Evolutionary conservation across 1,140 invertebrate genomes (phyloP).

Genomic region (Drosophila willistoni): DNA sequence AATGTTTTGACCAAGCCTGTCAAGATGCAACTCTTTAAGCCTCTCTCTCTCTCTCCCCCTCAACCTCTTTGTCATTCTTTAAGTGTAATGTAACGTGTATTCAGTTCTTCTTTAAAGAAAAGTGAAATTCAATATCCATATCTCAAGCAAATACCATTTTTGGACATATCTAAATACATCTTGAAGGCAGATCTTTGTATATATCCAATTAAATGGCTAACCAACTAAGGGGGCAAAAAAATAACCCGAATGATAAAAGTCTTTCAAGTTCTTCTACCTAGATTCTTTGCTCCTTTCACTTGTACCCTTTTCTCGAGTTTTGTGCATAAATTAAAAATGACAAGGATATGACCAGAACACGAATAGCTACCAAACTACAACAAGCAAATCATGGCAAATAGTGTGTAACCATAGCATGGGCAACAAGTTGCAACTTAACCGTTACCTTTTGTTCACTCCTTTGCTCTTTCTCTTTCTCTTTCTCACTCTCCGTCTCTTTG

Average conservation of each 20-base stretch:
- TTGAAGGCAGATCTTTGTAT: neutral
- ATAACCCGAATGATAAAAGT: neutral
- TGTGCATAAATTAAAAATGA: constrained; percentile 80
- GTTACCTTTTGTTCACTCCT: constrained; percentile 28
- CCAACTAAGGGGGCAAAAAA: too few relatives aligned
- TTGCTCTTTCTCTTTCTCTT: constrained; percentile 1
- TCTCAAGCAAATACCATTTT: neutral
- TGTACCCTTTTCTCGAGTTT: constrained; percentile 49
- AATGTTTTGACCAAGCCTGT: constrained; percentile 7
- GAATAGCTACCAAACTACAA: constrained; percentile 1
- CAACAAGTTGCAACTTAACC: constrained; percentile 73
- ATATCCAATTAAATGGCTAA: constrained; percentile 10
- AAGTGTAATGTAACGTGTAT: too few relatives aligned
- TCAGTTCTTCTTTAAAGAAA: neutral
- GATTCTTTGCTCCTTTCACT: neutral
- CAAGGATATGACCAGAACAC: constrained; percentile 64
- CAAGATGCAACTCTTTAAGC: neutral
- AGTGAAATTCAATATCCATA: neutral
- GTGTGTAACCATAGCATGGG: constrained; percentile 64
- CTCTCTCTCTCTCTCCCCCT: too few relatives aligned
- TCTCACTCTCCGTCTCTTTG: neutral
- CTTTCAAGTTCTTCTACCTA: neutral
- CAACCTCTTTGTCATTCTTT: too few relatives aligned
- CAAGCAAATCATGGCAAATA: constrained; percentile 27
- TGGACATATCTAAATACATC: too few relatives aligned